Base-by-base conservation (phyloP, 2,888 invertebrate species). In the Synanthedon formicaeformis region DNA sequence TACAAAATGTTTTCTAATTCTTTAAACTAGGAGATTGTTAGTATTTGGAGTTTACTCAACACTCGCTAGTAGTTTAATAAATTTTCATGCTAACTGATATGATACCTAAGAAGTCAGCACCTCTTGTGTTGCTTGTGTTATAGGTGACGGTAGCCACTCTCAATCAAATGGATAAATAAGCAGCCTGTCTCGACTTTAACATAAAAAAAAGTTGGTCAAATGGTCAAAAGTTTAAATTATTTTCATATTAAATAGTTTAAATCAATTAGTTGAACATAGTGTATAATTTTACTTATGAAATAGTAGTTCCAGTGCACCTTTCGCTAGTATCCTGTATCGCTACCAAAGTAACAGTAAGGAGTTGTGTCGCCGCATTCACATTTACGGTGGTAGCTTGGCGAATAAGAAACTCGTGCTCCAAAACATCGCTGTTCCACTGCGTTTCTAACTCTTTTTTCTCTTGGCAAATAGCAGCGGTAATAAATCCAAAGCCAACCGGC, bases 261-360 rank as follows among this genome's bases (percentile, higher is more conserved):
- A n/a, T n/a, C n/a, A n/a, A n/a, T n/a, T n/a, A n/a, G n/a, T n/a
- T n/a, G n/a, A n/a, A 16, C 18, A 54, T 23, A 23, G 0, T n/a
- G n/a, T n/a, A n/a, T 34, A 34, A 34, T 0, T 34, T 34, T 34
- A 6, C 11, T 45, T 6, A 45, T 45, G 45, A 45, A 51, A 16
- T 48, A 50, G 41, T 48, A 13, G 14, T 13, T 45, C 50, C n/a
- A 27, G 11, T 41, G 13, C 45, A 89, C 83, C 84, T 81, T 67
- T 88, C 81, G 61, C 86, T 87, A 16, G 87, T 86, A 58, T 89
- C 89, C 62, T 88, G 81, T 59, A 89, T 83, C 52, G 89, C 89
- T n/a, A 88, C 81, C 56, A 88, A 62, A 16, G 88, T 88, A 13
- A 88, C 87, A 4, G 89, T 89, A 5, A 89, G 70, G 3, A 89